Base-by-base conservation (phyloP, 2,113 vertebrate species). In the Tringa solitaria region DNA sequence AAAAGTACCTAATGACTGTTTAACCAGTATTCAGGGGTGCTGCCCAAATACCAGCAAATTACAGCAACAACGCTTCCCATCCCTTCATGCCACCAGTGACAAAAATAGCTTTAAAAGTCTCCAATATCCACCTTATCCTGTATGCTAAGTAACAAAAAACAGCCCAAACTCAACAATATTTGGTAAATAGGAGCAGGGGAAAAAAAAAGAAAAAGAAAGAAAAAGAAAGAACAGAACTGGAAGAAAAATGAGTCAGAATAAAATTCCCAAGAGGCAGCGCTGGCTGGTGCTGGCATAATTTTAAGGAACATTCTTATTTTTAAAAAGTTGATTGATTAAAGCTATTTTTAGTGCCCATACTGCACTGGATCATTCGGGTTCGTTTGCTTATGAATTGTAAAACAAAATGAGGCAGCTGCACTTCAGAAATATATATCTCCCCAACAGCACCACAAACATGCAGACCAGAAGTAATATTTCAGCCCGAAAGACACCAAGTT, bases 291-390 rank as follows among this genome's bases (percentile, higher is more conserved):
- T 91, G 79, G 95, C 89, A 87, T 54, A 22, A 60, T 59, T 86
- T 65, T 87, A 75, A 96, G 87, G 87, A 91, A 87, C 74, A 57
- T 79, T 72, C 68, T 90, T 92, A 72, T 80, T 93, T 96, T 78
- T 61, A 76, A 87, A 70, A 88, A 90, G 69, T 77, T 77, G 91
- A 96, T 91, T 93, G 95, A 96, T 96, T 95, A 87, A 89, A 95
- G 74, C 48, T 93, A 95, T 89, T 96, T 96, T 93, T 89, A 70
- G 74, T 27, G 41, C 26, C 43, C 53, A 46, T 14, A 37, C 61
- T 61, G 68, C 61, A 33, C 57, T 48, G 59, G 95, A 89, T 91
- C 81, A n/a, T 82, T 87, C 1, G 51, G 60, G 81, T 92, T 82
- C 30, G 2, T 86, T 84, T 64, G 61, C 93, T 89, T 23, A 56